A percentile compares a stretch with the other conserved stretches of the same genome.
Conservation (phyloP, 2,113 vertebrate species). For the Phylloscopus trochilus region DNA sequence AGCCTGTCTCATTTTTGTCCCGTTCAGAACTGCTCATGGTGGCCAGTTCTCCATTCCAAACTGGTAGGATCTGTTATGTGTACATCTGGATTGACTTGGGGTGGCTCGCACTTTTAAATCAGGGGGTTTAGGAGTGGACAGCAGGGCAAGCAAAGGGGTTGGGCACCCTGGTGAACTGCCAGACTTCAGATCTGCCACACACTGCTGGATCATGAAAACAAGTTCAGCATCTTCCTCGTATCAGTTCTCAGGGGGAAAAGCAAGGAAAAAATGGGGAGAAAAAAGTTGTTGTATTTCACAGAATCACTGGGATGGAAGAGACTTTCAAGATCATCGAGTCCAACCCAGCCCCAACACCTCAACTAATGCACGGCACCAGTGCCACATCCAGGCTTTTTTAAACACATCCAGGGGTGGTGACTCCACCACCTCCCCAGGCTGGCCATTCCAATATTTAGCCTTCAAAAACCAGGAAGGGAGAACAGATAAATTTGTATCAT, state of each 20-base stretch:
- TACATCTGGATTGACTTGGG: not conserved
- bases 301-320: not conserved
- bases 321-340: accelerated
- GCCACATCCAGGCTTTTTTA: not conserved
- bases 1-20: not conserved
- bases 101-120: not conserved
- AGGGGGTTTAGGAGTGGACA: not conserved
- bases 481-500: not conserved
- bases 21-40: accelerated
- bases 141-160: not conserved
- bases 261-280: accelerated
- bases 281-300: not conserved
- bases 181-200: not conserved
- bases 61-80: too few species aligned
- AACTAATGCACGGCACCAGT: too few species aligned
- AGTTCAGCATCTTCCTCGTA: not conserved
- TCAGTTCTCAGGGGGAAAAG: accelerated
- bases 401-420: not conserved
- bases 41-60: accelerated
- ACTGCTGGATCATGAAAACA: not conserved
- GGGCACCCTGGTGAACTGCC: accelerated
- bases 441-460: not conserved
- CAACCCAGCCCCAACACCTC: not conserved
- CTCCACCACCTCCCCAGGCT: accelerated
- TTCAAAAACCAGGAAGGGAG: not conserved